A percentile compares a stretch with the other conserved stretches of the same genome.
These are phyloP conservation scores for Cryptus viduatorius DNA, from an alignment of 2,888 invertebrate species.

Conservation along the genomic window DNA sequence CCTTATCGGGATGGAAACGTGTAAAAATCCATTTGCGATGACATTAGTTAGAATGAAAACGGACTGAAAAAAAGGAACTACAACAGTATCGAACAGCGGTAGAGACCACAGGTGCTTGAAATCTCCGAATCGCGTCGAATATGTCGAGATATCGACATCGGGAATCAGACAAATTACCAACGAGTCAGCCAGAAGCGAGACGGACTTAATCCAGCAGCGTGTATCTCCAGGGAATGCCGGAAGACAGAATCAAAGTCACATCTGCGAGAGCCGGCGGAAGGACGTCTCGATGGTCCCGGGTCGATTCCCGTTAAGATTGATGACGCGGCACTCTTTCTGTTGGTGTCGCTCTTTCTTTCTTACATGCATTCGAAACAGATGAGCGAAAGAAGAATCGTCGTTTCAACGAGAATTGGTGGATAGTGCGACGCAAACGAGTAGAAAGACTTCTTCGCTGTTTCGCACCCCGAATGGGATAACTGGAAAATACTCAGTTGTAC, in stretches of 20 bases:
- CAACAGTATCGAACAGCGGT: not conserved
- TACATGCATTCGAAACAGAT: conserved; percentile 60
- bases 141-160: conserved; percentile 67
- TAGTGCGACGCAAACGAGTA: conserved; percentile 54
- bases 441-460: conserved; percentile 70
- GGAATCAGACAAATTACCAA: conserved; percentile 80
- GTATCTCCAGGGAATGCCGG: conserved; percentile 80
- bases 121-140: conserved; percentile 67
- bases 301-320: conserved; percentile 82
- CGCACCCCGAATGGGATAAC: conserved; percentile 65
- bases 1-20: too few species aligned
- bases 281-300: conserved; percentile 78
- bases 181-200: conserved; percentile 67
- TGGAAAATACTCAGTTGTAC: conserved; percentile 59
- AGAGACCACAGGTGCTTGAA: conserved; percentile 75
- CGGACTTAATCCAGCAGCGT: conserved; percentile 81
- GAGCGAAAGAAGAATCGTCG: conserved; percentile 46
- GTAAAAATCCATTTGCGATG: too few species aligned
- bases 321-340: conserved; percentile 75
- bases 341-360: conserved; percentile 58
- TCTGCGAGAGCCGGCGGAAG: conserved; percentile 82
- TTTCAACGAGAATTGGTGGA: conserved; percentile 38
- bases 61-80: not conserved
- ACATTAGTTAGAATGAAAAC: too few species aligned
- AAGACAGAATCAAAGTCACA: conserved; percentile 84